Evolutionary conservation across 2,888 invertebrate genomes (phyloP), one percentile per base, ranked within the genome.

Genomic region (Tortrix viridana): DNA sequence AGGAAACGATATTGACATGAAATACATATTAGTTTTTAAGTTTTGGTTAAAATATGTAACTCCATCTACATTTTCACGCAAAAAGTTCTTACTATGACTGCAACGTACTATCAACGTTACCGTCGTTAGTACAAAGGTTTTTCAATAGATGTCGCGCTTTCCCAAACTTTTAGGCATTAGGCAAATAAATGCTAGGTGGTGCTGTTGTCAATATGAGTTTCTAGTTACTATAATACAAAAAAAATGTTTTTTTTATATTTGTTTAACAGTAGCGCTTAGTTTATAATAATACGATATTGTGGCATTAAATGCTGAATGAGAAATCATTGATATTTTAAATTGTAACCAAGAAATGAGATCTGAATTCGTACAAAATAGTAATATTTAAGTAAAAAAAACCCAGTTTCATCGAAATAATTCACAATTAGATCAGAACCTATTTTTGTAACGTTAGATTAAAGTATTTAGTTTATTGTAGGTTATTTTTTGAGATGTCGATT

Each of bases 101-200:
- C 32, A 22, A 20, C 9, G 1, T 12, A 14, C 3, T 9, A 18
- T 52, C 12, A 44, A 55, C 61, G 49, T 49, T 1, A n/a, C 49
- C 20, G 18, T 50, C 14, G n/a, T 20, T 18, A n/a, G n/a, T 56
- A 22, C 23, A 37, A 44, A 19, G 14, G 18, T 18, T 3, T 38
- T 19, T 19, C 9, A 44, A 49, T 56, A 61, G 61, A 50, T 61
- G 61, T 23, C 61, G 53, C 32, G 49, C 18, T 43, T 43, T 1
- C 14, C 4, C 16, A 20, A 14, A 60, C 20, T 60, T 19, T 60
- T 41, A 43, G 41, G n/a, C 5, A n/a, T 16, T n/a, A 6, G n/a
- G 41, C 2, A n/a, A 14, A 14, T 41, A n/a, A 41, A n/a, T 41
- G n/a, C 41, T 41, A 41, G 41, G n/a, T 41, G 41, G 14, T n/a